These are phyloP conservation scores for Metaphire vulgaris DNA, from an alignment of 1,140 invertebrate genomes.

Conservation along the genomic window DNA sequence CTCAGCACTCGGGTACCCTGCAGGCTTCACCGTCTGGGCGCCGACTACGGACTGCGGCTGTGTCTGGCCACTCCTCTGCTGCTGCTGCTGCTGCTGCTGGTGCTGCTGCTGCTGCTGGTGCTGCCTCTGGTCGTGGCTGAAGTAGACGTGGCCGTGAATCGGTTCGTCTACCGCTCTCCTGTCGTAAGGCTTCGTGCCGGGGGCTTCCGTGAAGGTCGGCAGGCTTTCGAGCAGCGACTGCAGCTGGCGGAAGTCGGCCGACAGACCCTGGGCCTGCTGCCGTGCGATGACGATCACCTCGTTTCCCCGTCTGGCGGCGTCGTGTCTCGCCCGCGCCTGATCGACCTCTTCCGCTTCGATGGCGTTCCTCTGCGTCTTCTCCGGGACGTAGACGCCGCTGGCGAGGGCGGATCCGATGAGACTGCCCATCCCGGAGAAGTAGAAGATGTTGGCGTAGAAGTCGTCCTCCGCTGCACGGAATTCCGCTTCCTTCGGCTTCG, in stretches of 20 bases:
- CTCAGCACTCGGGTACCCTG: too few species aligned
- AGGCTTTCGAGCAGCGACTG: constrained; percentile 13
- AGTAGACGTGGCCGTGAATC: constrained; percentile 20
- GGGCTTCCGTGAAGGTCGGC: constrained; percentile 17
- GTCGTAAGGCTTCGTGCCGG: neutral
- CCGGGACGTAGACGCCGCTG: constrained; percentile 16
- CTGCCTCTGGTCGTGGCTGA: constrained; percentile 5
- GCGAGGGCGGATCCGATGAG: constrained; percentile 12
- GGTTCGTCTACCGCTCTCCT: constrained; percentile 11
- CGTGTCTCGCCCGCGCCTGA: neutral
- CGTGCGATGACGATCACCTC: constrained; percentile 14
- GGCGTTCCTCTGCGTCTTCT: neutral
- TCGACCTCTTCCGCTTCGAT: constrained; percentile 15
- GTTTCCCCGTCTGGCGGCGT: neutral
- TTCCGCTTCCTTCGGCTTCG: neutral
- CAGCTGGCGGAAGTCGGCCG: constrained; percentile 11
- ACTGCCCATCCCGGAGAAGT: constrained; percentile 26
- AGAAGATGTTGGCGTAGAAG: constrained; percentile 23
- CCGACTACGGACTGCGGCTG: too few species aligned
- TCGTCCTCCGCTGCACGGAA: constrained; percentile 14
- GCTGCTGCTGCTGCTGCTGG: neutral
- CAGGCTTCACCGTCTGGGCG: too few species aligned
- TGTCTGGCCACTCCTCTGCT: too few species aligned
- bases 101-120: neutral
- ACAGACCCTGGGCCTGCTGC: constrained; percentile 2